These are phyloP conservation scores for Elysia chlorotica DNA, from an alignment of 1,140 invertebrate species.

Conservation along the genomic window DNA sequence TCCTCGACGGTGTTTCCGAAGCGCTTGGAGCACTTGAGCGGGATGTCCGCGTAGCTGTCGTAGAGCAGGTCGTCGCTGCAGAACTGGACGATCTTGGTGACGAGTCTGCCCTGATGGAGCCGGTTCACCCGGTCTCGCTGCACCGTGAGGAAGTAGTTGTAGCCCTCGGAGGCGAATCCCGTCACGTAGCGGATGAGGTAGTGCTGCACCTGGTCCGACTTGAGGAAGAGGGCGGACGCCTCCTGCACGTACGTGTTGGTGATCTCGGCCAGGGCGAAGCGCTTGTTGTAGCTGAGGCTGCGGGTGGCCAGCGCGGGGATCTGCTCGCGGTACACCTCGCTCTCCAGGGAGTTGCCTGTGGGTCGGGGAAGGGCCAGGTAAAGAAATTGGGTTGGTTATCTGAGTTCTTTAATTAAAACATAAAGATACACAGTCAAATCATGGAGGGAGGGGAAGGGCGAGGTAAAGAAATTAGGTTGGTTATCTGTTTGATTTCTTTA, in stretches of 20 bases:
- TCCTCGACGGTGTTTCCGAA: constrained; percentile 70
- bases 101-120: constrained; percentile 74
- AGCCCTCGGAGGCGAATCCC: constrained; percentile 91
- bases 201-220: constrained; percentile 31
- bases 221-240: constrained; percentile 38
- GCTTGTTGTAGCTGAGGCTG: constrained; percentile 29
- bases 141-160: constrained; percentile 94
- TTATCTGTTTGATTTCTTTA: too few species aligned
- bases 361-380: too few species aligned
- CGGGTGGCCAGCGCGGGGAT: constrained; percentile 40
- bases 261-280: constrained; percentile 33
- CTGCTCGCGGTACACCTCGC: constrained; percentile 26
- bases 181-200: constrained; percentile 86
- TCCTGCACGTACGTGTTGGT: constrained; percentile 31
- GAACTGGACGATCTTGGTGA: constrained; percentile 91
- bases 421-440: too few species aligned
- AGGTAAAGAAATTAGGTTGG: too few species aligned
- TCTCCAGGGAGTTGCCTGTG: constrained; percentile 11
- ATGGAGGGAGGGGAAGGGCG: too few species aligned
- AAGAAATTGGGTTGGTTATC: too few species aligned
- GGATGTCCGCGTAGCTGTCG: constrained; percentile 92
- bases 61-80: constrained; percentile 94
- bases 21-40: constrained; percentile 89
- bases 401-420: too few species aligned
- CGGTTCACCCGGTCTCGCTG: constrained; percentile 79